Percentiles rank a stretch among this genome's conserved stretches.
These are phyloP conservation scores for Malaclemys terrapin DNA, from an alignment of 2,113 vertebrate species.

Conservation along the genomic window DNA sequence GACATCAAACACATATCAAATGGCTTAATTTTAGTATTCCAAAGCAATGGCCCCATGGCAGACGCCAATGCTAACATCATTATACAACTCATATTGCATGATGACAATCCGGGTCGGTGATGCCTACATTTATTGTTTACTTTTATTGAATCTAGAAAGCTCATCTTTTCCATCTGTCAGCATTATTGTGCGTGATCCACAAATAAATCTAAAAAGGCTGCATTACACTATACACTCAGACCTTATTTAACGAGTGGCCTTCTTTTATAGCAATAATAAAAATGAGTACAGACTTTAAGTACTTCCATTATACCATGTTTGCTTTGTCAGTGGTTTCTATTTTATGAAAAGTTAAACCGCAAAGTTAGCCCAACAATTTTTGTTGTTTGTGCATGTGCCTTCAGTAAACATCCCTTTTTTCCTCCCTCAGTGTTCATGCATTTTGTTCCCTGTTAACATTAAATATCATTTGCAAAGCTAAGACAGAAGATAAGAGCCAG, in stretches of 20 bases:
- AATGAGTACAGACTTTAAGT: conserved; percentile 46
- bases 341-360: conserved; percentile 55
- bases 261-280: conserved; percentile 40
- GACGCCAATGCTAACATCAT: conserved; percentile 33
- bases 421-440: not conserved
- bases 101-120: conserved; percentile 39
- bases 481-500: conserved; percentile 29
- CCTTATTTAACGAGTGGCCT: conserved; percentile 44
- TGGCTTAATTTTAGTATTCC: conserved; percentile 60
- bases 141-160: conserved; percentile 65
- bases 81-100: conserved; percentile 23
- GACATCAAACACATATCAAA: conserved; percentile 53
- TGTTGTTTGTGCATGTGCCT: conserved; percentile 3
- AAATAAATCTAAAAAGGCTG: conserved; percentile 50
- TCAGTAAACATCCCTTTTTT: conserved; percentile 60
- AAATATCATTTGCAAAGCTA: conserved; percentile 65
- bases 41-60: conserved; percentile 26
- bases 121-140: conserved; percentile 51
- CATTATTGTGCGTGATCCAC: conserved; percentile 30
- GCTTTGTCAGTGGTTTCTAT: conserved; percentile 53
- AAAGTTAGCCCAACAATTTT: conserved; percentile 37
- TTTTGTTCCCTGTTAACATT: conserved; percentile 48
- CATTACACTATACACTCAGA: conserved; percentile 2
- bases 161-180: conserved; percentile 71
- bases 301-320: conserved; percentile 33